Base-by-base conservation (phyloP, 2,797 vertebrate species). In the Margarornis squamiger region DNA sequence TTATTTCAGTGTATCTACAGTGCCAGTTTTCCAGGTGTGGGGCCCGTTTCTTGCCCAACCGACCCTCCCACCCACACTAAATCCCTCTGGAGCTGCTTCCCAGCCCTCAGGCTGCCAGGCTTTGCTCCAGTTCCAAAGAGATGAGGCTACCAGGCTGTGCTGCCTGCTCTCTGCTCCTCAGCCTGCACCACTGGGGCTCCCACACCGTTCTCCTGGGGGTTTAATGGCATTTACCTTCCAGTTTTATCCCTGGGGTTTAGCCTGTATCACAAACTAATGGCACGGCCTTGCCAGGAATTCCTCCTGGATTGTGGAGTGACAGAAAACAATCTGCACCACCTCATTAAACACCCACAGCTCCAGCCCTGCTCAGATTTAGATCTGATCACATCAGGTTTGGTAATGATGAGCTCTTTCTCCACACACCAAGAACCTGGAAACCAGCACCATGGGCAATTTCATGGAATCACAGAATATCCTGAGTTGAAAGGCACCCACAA, bases 71-170 rank as follows among this genome's bases (percentile, higher is more conserved):
- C 26, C 82, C 86, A 49, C 83, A 12, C 2, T 0, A 10, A 58
- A 70, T 24, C 91, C 57, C 75, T 70, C 89, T 36, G 39, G 2
- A 14, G 62, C 67, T 32, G 29, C 10, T 82, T 34, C 74, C 79
- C 95, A 87, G 16, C 46, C 77, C 86, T 34, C 68, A n/a, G 95
- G 46, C 38, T 81, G 32, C 61, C 57, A 8, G 71, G 54, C 17
- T 83, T 27, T 57, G 73, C 77, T 68, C 58, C 1, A 3, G 0
- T 73, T 62, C 85, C 81, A 48, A n/a, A 15, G 0, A 1, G 0
- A 0, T 2, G 71, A 18, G 57, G 82, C 72, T 58, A 1, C 5
- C 48, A 54, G 73, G n/a, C 10, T 14, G 74, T 57, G 32, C 70
- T 71, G 75, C 57, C 65, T 12, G 66, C 2, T 20, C 6, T 4